A percentile compares a stretch with the other conserved stretches of the same genome.
These are phyloP conservation scores for Sphaerodactylus townsendi DNA, from an alignment of 2,113 vertebrate species.

Conservation along the genomic window DNA sequence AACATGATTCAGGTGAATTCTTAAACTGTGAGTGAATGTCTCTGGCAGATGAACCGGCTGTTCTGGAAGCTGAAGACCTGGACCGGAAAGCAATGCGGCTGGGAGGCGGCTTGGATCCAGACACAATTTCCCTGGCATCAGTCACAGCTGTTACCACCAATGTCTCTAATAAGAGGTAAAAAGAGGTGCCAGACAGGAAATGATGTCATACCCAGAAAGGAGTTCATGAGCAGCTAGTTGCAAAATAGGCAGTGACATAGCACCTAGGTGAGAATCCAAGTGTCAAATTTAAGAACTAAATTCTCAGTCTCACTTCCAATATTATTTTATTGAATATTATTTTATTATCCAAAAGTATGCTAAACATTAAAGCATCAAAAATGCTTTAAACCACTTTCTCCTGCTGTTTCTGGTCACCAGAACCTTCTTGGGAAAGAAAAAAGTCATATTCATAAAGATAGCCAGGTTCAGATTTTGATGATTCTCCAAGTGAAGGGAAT, in stretches of 20 bases:
- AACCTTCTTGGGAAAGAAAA: too few species aligned
- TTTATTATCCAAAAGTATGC: too few species aligned
- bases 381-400: too few species aligned
- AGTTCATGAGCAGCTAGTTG: too few species aligned
- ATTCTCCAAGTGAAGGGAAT: too few species aligned
- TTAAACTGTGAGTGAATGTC: slow-evolving; percentile 11
- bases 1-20: neutral
- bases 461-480: too few species aligned
- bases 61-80: slow-evolving; percentile 91
- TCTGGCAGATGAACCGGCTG: slow-evolving; percentile 86
- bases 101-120: slow-evolving; percentile 81
- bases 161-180: slow-evolving; percentile 95
- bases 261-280: neutral
- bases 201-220: neutral
- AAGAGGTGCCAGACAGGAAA: accelerated
- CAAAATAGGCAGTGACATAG: too few species aligned
- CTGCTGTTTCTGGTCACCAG: too few species aligned
- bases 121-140: slow-evolving; percentile 91
- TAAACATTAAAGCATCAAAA: too few species aligned
- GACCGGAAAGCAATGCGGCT: slow-evolving; percentile 78
- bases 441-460: too few species aligned
- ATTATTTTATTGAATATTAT: too few species aligned
- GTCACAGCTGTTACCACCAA: slow-evolving; percentile 97
- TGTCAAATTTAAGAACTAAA: accelerated
- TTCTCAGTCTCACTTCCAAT: too few species aligned